Evolutionary conservation across 2,113 vertebrate genomes (phyloP), one percentile per base, ranked within the genome.

Genomic region (Thamnaconus septentrionalis): DNA sequence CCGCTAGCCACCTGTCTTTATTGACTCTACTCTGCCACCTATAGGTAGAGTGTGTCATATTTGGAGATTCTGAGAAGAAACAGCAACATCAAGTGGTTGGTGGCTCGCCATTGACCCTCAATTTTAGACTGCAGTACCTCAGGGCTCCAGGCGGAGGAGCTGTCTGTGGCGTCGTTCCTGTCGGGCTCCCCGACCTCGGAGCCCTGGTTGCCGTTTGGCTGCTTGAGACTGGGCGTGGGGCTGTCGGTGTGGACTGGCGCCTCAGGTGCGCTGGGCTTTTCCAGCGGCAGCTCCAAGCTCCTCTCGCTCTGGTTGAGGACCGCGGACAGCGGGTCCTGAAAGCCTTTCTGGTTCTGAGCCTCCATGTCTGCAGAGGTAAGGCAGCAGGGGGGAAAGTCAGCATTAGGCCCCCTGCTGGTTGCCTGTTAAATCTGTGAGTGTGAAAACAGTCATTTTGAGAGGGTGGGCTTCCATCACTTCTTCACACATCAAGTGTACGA

Each of bases 81-180:
- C 18, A 31, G 18, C 18, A 31, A 31, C 18, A 31, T 31, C 18
- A 31, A 31, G 18, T 31, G 18, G 18, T 31, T n/a, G n/a, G n/a
- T n/a, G n/a, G n/a, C n/a, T n/a, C 18, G 18, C 18, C 18, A 31
- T 31, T 31, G 18, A 31, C 18, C 18, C 18, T 39, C 1, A 43
- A 7, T 8, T 43, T 53, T 8, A 10, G 1, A 0, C 48, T 52
- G 66, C 61, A 65, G 69, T 93, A 96, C 97, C 95, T 97, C 95
- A 44, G 94, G 92, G 82, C 89, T 95, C 93, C 93, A 96, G 11
- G 87, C 82, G 0, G 93, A 93, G 51, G 94, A 94, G 83, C 90
- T 94, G 75, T 95, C 94, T 0, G 92, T 91, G 50, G 82, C 85
- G 3, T 93, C 92, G 0, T 89, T 90, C 67, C 85, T 90, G 81